Evolutionary conservation across 92 coral and sea anemone genomes (phyloP), one percentile per base, ranked within the genome.

Genomic region (Nematostella vectensis): DNA sequence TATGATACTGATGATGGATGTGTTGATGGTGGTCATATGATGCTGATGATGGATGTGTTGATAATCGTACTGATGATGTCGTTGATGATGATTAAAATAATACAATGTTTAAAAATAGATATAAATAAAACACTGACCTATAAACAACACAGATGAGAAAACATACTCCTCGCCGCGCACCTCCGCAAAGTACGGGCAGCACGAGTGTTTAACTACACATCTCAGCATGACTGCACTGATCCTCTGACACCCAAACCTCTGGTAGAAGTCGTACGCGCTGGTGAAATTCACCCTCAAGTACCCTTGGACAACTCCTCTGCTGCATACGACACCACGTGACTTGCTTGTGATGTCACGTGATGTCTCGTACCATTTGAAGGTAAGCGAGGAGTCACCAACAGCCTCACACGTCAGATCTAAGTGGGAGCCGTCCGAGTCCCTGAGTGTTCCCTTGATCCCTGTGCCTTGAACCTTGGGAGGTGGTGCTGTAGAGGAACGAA

Each of bases 251-350:
- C 31, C 27, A 50, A 53, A 29, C 18, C 36, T 49, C 2, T 17
- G n/a, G 12, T 31, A 11, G 20, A 66, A 25, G 15, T 66, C 48
- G 23, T 19, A 54, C 12, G 67, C 43, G 16, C 55, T 43, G 16
- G 72, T 66, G 31, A n/a, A 66, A 24, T 66, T 66, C 2, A 66
- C 63, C 48, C 57, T 51, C 23, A 66, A 25, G 3, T 18, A 0
- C 6, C 31, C 44, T 22, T 29, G 20, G 19, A 66, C 54, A 13
- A 54, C 37, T 0, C 72, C 72, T 18, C 72, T 38, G 24, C 62
- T 47, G 55, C 55, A 45, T 10, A 66, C 33, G 11, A 40, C 28
- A 0, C 72, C 72, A 28, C 72, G 54, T 29, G 55, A 66, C 23
- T 26, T 66, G 18, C 22, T 66, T 16, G 72, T 66, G 55, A 66